Percentiles rank a stretch among this genome's conserved stretches.
Conservation (phyloP, 2,888 invertebrate species). For the Bombyx huttoni region DNA sequence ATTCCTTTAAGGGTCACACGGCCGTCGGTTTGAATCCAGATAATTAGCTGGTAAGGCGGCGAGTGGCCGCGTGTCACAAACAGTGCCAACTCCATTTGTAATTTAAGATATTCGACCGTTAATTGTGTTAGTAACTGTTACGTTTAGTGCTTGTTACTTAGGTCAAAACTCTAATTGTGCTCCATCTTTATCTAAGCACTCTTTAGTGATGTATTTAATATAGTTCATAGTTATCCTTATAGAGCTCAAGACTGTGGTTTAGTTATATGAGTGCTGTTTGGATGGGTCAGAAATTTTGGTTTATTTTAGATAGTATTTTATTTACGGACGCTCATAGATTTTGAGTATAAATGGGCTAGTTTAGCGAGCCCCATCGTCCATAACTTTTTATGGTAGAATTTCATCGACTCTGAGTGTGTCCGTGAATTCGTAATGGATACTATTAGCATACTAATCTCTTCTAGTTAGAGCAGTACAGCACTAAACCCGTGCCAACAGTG, state of each 20-base stretch:
- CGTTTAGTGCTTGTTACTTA: slow-evolving; percentile 62
- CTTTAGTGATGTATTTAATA: slow-evolving; percentile 40
- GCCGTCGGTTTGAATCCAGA: slow-evolving; percentile 49
- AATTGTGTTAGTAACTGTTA: slow-evolving; percentile 59
- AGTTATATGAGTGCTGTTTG: slow-evolving; percentile 54
- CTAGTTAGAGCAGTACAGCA: slow-evolving; percentile 52
- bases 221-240: slow-evolving; percentile 46
- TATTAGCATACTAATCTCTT: slow-evolving; percentile 67
- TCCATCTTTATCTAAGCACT: slow-evolving; percentile 26
- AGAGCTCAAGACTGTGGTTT: slow-evolving; percentile 36
- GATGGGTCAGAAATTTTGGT: slow-evolving; percentile 64
- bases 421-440: slow-evolving; percentile 41
- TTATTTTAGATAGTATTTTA: slow-evolving; percentile 43
- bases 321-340: slow-evolving; percentile 56
- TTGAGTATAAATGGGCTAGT: slow-evolving; percentile 50
- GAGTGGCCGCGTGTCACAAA: slow-evolving; percentile 48
- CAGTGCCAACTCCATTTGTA: slow-evolving; percentile 60
- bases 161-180: slow-evolving; percentile 38
- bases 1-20: slow-evolving; percentile 41
- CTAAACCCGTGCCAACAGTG: slow-evolving; percentile 38
- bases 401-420: slow-evolving; percentile 43
- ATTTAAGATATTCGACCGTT: slow-evolving; percentile 63
- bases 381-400: slow-evolving; percentile 57
- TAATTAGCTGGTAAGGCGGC: slow-evolving; percentile 55
- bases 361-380: slow-evolving; percentile 62